Percentiles rank a stretch among this genome's conserved stretches.
Evolutionary conservation across 2,888 invertebrate genomes (phyloP).

Genomic region (Ashinkailepas kermadecensis): DNA sequence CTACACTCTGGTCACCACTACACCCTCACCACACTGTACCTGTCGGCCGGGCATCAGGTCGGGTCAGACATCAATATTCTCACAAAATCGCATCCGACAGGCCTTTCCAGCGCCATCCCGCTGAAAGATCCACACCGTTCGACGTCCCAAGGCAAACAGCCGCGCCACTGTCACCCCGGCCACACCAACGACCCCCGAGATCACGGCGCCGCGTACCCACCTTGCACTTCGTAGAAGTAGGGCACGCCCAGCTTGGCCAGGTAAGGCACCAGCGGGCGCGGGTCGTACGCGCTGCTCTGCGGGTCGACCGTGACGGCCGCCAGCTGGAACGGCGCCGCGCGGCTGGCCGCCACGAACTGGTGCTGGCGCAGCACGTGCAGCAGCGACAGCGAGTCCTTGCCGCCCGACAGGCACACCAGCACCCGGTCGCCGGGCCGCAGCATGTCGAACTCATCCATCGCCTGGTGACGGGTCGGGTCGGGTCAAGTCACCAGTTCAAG

Average conservation of each 20-base stretch:
- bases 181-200: conserved; percentile 1
- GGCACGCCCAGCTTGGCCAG: conserved; percentile 63
- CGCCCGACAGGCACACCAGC: conserved; percentile 75
- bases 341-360: conserved; percentile 64
- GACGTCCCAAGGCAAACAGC: no score
- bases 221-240: conserved; percentile 64
- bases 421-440: conserved; percentile 72
- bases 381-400: conserved; percentile 72
- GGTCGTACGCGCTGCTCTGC: conserved; percentile 52
- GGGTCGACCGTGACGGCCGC: conserved; percentile 70
- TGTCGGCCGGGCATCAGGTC: no score
- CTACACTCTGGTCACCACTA: no score
- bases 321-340: conserved; percentile 63
- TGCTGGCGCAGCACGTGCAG: conserved; percentile 77
- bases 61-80: no score
- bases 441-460: conserved; percentile 75
- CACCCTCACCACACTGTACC: no score
- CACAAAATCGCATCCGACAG: no score
- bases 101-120: no score
- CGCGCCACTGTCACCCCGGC: not conserved
- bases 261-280: conserved; percentile 62
- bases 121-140: no score
- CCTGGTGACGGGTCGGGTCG: conserved; percentile 45
- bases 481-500: no score
- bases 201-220: conserved; percentile 40